A percentile compares a stretch with the other conserved stretches of the same genome.
Evolutionary conservation across 2,888 invertebrate genomes (phyloP).

Genomic region (Pristionchus maxplancki): DNA sequence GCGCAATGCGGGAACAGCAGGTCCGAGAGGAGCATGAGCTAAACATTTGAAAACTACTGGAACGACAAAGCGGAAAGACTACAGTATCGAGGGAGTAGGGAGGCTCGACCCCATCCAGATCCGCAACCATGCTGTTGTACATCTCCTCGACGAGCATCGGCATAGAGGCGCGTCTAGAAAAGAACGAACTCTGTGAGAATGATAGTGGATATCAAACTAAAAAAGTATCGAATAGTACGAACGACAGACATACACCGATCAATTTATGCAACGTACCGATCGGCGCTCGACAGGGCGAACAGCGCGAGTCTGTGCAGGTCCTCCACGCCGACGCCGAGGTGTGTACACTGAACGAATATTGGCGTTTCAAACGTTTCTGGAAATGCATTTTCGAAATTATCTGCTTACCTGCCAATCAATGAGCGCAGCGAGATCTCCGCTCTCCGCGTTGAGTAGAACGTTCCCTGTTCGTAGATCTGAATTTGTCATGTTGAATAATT

Average conservation of each 20-base stretch:
- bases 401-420: constrained; percentile 2
- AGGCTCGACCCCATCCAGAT: background rate
- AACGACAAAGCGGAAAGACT: background rate
- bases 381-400: too few species aligned
- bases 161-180: background rate
- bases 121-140: background rate
- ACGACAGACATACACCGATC: too few species aligned
- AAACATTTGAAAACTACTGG: background rate
- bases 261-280: too few species aligned
- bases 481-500: background rate
- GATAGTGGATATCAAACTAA: too few species aligned
- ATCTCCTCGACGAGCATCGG: background rate
- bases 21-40: background rate
- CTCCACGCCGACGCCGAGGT: background rate
- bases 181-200: too few species aligned
- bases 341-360: background rate
- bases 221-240: too few species aligned
- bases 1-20: background rate
- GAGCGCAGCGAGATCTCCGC: background rate
- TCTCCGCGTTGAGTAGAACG: background rate
- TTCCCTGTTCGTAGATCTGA: constrained; percentile 2
- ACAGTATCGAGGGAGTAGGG: background rate
- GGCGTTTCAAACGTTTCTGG: background rate
- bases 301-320: background rate
- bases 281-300: background rate